phyloP scores from a whole-genome alignment of 1,140 invertebrate species.

The Bombus confusus region DNA sequence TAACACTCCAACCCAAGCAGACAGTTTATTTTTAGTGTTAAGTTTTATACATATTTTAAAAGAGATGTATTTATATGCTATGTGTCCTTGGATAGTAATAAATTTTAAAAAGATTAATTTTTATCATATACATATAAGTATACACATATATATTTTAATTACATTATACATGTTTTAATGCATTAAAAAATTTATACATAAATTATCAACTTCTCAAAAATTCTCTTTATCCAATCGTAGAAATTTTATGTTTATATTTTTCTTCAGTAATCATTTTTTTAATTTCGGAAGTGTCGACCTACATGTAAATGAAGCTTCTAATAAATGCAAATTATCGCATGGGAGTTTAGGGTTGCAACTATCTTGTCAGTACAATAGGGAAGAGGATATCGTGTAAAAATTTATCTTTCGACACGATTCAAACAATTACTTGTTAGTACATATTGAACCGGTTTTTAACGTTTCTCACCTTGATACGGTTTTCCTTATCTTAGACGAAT shows the following conservation, averaged over 20 bases:
- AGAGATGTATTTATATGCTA: not conserved
- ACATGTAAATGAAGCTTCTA: conserved; percentile 24
- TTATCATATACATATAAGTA: no score
- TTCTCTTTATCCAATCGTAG: not conserved
- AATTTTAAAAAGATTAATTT: not conserved
- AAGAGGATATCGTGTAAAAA: conserved; percentile 22
- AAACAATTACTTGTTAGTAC: conserved; percentile 7
- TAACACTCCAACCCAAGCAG: no score
- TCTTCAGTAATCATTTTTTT: not conserved
- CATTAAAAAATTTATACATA: not conserved
- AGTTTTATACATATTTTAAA: no score
- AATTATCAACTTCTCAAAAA: no score
- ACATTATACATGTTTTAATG: no score
- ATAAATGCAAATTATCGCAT: conserved; percentile 31
- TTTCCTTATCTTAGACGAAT: conserved; percentile 19
- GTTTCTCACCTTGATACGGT: conserved; percentile 18
- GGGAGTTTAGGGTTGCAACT: not conserved
- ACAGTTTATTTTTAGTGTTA: no score
- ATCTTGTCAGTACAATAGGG: conserved; percentile 14
- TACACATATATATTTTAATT: no score
- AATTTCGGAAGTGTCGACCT: conserved; percentile 3
- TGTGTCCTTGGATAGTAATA: not conserved
- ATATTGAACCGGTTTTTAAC: conserved; percentile 36
- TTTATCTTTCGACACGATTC: conserved; percentile 30
- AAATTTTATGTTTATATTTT: not conserved